These are phyloP conservation scores for Trachelus troglodyta DNA, from an alignment of 2,888 invertebrate genomes.

Conservation along the genomic window DNA sequence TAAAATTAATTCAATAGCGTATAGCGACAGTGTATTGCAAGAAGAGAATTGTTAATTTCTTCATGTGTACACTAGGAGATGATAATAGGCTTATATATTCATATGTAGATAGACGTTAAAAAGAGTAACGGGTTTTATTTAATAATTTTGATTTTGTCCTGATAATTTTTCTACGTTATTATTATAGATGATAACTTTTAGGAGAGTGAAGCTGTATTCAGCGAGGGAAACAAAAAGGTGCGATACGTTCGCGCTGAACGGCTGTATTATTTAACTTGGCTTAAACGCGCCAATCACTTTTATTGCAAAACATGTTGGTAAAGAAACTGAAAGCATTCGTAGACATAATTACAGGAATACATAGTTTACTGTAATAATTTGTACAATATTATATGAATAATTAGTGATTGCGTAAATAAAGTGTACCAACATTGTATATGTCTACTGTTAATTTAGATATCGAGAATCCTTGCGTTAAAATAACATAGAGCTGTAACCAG, in stretches of 20 bases:
- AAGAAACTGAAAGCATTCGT: constrained; percentile 55
- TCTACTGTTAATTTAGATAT: constrained; percentile 5
- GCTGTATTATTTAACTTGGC: constrained; percentile 55
- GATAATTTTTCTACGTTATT: constrained; percentile 61
- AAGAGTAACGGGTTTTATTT: constrained; percentile 58
- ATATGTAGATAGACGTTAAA: constrained; percentile 60
- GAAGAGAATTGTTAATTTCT: constrained; percentile 32
- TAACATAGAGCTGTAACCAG: not conserved
- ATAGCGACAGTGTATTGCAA: constrained; percentile 8
- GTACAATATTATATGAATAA: constrained; percentile 64
- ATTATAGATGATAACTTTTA: constrained; percentile 56
- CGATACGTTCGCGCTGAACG: constrained; percentile 18
- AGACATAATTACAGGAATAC: constrained; percentile 62
- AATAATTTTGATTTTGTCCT: constrained; percentile 48
- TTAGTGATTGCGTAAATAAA: constrained; percentile 59
- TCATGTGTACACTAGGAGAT: constrained; percentile 43
- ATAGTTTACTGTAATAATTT: constrained; percentile 66
- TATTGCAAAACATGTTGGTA: constrained; percentile 54
- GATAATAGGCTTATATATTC: constrained; percentile 53
- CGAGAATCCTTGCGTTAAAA: not conserved
- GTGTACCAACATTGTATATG: constrained; percentile 63
- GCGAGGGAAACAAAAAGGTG: constrained; percentile 31
- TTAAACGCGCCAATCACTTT: constrained; percentile 48
- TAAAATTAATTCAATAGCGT: constrained; percentile 14
- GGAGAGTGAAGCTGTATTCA: constrained; percentile 43